phyloP scores from a whole-genome alignment of 1,140 invertebrate genomes.

The Micrasema longulum region DNA sequence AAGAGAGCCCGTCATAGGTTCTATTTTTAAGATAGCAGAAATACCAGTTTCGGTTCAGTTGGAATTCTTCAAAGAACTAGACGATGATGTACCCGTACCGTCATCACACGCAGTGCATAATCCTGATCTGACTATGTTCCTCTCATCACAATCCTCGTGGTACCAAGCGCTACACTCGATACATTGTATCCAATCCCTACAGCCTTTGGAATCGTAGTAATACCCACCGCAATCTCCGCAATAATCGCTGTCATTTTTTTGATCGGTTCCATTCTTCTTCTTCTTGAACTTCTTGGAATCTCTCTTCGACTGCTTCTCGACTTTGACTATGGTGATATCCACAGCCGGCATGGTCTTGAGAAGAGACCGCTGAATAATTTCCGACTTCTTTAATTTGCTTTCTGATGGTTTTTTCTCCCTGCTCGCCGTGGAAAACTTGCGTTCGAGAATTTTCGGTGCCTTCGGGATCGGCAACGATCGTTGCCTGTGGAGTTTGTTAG shows the following conservation, averaged over 20 bases:
- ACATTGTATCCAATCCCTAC: slow-evolving; percentile 36
- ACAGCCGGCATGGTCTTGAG: slow-evolving; percentile 12
- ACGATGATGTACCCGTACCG: background rate
- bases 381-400: slow-evolving; percentile 14
- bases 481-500: background rate
- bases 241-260: slow-evolving; percentile 24
- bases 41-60: background rate
- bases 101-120: slow-evolving; percentile 29
- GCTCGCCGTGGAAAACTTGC: slow-evolving; percentile 8
- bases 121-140: slow-evolving; percentile 37
- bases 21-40: background rate
- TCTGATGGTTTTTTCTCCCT: slow-evolving; percentile 3
- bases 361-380: slow-evolving; percentile 29
- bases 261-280: background rate
- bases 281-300: slow-evolving; percentile 31
- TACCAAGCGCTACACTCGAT: slow-evolving; percentile 33
- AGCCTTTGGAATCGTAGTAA: slow-evolving; percentile 34
- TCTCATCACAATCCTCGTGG: slow-evolving; percentile 35
- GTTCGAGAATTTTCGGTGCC: background rate
- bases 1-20: background rate
- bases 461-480: no score
- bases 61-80: background rate
- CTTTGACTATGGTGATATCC: slow-evolving; percentile 15
- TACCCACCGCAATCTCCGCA: slow-evolving; percentile 32
- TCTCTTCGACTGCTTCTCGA: background rate